These are phyloP conservation scores for Caenorhabditis brenneri DNA, from an alignment of 1,140 invertebrate genomes.

Conservation along the genomic window DNA sequence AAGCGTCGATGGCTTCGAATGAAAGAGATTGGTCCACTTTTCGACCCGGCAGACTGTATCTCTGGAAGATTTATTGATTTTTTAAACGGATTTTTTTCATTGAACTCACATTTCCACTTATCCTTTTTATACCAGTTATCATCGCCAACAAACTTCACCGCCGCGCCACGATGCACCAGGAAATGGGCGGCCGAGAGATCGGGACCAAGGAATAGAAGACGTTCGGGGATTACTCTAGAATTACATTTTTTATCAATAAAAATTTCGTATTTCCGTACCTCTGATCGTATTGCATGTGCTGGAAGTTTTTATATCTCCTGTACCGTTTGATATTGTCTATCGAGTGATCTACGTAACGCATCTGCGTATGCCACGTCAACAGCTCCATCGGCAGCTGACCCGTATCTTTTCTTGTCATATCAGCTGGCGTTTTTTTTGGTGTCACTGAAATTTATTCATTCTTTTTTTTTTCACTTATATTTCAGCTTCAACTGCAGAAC, in stretches of 20 bases:
- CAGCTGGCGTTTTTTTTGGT: slow-evolving; percentile 61
- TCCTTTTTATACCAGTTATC: slow-evolving; percentile 72
- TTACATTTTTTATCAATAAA: too few species aligned
- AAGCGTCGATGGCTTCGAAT: slow-evolving; percentile 78
- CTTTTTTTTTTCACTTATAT: too few species aligned
- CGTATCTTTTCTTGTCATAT: slow-evolving; percentile 61
- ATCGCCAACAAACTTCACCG: slow-evolving; percentile 77
- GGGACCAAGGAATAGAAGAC: slow-evolving; percentile 74
- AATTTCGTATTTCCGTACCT: too few species aligned
- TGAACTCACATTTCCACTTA: slow-evolving; percentile 52
- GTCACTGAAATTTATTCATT: too few species aligned
- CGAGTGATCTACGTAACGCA: slow-evolving; percentile 68
- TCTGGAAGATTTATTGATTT: slow-evolving; percentile 54
- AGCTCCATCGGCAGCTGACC: slow-evolving; percentile 61
- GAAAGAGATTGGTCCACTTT: slow-evolving; percentile 73
- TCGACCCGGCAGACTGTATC: slow-evolving; percentile 74
- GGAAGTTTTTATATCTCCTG: slow-evolving; percentile 62
- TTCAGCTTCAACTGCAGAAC: too few species aligned
- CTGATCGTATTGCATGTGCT: slow-evolving; percentile 67
- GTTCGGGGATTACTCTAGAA: slow-evolving; percentile 72
- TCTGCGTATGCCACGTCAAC: slow-evolving; percentile 64
- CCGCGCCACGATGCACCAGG: slow-evolving; percentile 76
- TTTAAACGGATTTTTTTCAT: not conserved
- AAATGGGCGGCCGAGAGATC: slow-evolving; percentile 81
- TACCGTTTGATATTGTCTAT: slow-evolving; percentile 65